These are phyloP conservation scores for Watsonalla cultraria DNA, from an alignment of 2,888 invertebrate genomes.

Conservation along the genomic window DNA sequence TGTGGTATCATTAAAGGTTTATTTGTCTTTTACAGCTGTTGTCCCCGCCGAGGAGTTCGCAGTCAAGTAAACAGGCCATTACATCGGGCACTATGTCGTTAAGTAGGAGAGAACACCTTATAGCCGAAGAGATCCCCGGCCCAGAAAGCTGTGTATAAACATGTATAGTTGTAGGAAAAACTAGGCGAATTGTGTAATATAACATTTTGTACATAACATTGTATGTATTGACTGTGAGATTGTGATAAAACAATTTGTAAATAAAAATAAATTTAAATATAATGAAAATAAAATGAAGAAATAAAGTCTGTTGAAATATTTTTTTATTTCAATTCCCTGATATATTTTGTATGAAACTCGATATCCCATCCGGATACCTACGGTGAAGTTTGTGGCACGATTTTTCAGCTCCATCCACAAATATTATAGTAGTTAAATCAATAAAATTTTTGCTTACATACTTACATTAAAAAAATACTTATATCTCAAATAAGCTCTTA, in stretches of 20 bases:
- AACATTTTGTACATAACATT: constrained; percentile 46
- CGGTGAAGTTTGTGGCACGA: neutral
- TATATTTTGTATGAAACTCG: too few relatives aligned
- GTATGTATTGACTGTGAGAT: constrained; percentile 60
- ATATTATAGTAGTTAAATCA: too few relatives aligned
- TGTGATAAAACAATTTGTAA: constrained; percentile 60
- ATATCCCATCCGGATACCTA: neutral
- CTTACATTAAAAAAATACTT: too few relatives aligned
- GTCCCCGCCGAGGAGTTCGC: constrained; percentile 42
- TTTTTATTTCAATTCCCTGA: constrained; percentile 12
- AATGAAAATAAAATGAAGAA: constrained; percentile 24
- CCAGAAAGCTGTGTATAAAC: constrained; percentile 73
- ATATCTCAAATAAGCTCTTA: too few relatives aligned
- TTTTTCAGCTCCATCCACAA: too few relatives aligned
- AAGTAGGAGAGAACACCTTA: constrained; percentile 68
- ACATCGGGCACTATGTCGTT: constrained; percentile 50
- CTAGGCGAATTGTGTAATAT: constrained; percentile 18
- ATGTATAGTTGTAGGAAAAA: constrained; percentile 4
- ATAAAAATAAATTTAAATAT: constrained; percentile 38
- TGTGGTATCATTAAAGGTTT: neutral
- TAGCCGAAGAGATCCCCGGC: constrained; percentile 73
- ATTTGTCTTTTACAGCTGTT: constrained; percentile 38
- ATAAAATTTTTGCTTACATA: too few relatives aligned
- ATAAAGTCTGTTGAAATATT: constrained; percentile 31
- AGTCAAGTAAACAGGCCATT: constrained; percentile 42